These are phyloP conservation scores for Drosophila niveifrons DNA, from an alignment of 2,888 invertebrate genomes.

Conservation along the genomic window DNA sequence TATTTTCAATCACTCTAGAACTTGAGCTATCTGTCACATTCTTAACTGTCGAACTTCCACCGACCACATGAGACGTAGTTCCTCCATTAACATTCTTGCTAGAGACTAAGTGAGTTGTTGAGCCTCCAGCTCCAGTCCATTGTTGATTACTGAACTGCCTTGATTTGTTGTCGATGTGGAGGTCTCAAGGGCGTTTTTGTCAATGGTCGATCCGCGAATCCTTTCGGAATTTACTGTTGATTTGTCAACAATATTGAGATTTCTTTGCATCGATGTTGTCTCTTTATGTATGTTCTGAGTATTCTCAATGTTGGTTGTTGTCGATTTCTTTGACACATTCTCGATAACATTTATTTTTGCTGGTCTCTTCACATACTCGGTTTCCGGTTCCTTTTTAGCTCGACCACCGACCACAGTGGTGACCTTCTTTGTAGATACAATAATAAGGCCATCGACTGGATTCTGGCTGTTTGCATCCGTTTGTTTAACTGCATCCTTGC, in stretches of 20 bases:
- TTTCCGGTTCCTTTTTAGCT: conserved; percentile 82
- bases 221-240: conserved; percentile 34
- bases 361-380: conserved; percentile 82
- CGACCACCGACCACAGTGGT: conserved; percentile 85
- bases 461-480: conserved; percentile 83
- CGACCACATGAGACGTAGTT: conserved; percentile 29
- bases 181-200: conserved; percentile 45
- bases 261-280: conserved; percentile 71
- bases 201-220: conserved; percentile 39
- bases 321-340: conserved; percentile 82
- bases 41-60: conserved; percentile 23
- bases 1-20: conserved; percentile 19
- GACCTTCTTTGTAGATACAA: conserved; percentile 86
- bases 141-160: conserved; percentile 30
- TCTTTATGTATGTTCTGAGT: conserved; percentile 79
- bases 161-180: conserved; percentile 42
- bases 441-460: conserved; percentile 86
- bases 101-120: conserved; percentile 29
- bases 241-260: conserved; percentile 60
- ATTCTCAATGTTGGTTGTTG: conserved; percentile 82
- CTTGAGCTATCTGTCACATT: conserved; percentile 28
- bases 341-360: conserved; percentile 83
- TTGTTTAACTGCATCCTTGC: conserved; percentile 86
- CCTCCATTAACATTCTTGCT: conserved; percentile 30
- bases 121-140: conserved; percentile 30